A percentile compares a stretch with the other conserved stretches of the same genome.
phyloP scores from a whole-genome alignment of 2,888 invertebrate genomes.

The Caenorhabditis sp. region DNA sequence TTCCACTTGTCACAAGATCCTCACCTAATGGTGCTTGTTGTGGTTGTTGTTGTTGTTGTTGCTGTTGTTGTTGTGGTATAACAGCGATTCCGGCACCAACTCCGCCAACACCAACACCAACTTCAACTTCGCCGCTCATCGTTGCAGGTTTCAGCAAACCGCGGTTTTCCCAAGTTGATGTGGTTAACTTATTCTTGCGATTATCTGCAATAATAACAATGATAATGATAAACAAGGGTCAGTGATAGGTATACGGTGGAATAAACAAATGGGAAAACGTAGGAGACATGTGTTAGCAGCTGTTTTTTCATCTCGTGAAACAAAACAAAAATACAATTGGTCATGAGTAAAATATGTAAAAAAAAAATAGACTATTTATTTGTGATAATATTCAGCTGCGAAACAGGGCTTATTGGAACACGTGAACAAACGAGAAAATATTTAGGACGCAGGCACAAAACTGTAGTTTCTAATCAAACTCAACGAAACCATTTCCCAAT shows the following conservation, averaged over 20 bases:
- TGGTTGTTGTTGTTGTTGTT: background rate
- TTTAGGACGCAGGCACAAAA: too few species aligned
- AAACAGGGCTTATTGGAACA: too few species aligned
- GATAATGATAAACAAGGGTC: background rate
- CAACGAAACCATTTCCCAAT: too few species aligned
- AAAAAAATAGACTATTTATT: too few species aligned
- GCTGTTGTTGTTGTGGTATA: background rate
- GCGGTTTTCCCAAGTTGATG: background rate
- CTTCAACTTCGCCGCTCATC: constrained; percentile 10
- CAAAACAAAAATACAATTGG: background rate
- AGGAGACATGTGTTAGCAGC: background rate
- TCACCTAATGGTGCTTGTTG: constrained; percentile 10
- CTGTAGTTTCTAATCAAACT: too few species aligned
- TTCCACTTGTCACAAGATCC: constrained; percentile 8
- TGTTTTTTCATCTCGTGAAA: background rate
- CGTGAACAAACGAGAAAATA: too few species aligned
- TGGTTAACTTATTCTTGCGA: constrained; percentile 2
- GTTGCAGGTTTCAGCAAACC: background rate
- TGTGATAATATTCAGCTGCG: too few species aligned
- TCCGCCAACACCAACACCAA: constrained; percentile 3
- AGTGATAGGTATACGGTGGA: background rate
- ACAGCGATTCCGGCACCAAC: background rate
- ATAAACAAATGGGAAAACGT: too few species aligned
- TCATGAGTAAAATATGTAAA: too few species aligned
- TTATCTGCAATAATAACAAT: constrained; percentile 11